Conservation (phyloP, 2,797 vertebrate genomes). For the Oreochromis grahami region DNA sequence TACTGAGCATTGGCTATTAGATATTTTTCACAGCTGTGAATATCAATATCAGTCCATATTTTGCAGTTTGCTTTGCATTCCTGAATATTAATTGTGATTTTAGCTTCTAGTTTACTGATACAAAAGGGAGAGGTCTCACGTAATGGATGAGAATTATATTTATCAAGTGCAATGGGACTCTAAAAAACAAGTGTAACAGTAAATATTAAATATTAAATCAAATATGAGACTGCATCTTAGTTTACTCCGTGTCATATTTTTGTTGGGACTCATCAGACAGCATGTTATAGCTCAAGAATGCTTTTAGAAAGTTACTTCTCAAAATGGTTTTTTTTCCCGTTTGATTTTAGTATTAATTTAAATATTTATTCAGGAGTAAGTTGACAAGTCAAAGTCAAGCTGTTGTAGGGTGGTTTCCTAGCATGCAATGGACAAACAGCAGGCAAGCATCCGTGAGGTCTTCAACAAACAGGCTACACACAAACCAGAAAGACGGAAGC, state of each 20-base stretch:
- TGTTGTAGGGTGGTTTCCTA: neutral
- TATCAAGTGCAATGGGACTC: neutral
- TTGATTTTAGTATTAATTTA: neutral
- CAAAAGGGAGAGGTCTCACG: neutral
- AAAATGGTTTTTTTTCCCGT: neutral
- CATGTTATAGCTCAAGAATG: neutral
- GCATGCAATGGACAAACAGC: neutral
- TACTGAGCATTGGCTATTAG: neutral
- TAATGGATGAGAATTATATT: neutral
- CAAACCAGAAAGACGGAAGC: neutral
- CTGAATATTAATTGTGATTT: neutral
- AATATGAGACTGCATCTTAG: neutral
- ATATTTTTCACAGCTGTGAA: neutral
- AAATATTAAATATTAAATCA: neutral
- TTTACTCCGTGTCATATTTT: neutral
- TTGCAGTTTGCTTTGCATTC: neutral
- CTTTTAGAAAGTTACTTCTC: neutral
- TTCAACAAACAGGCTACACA: neutral
- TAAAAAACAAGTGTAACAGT: neutral
- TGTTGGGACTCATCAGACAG: neutral
- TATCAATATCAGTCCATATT: neutral
- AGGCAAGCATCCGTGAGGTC: neutral
- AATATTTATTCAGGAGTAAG: neutral
- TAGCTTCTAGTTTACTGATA: neutral
- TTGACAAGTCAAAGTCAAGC: neutral